A percentile compares a stretch with the other conserved stretches of the same genome.
These are phyloP conservation scores for Regulus satrapa DNA, from an alignment of 2,113 vertebrate genomes.

Conservation along the genomic window DNA sequence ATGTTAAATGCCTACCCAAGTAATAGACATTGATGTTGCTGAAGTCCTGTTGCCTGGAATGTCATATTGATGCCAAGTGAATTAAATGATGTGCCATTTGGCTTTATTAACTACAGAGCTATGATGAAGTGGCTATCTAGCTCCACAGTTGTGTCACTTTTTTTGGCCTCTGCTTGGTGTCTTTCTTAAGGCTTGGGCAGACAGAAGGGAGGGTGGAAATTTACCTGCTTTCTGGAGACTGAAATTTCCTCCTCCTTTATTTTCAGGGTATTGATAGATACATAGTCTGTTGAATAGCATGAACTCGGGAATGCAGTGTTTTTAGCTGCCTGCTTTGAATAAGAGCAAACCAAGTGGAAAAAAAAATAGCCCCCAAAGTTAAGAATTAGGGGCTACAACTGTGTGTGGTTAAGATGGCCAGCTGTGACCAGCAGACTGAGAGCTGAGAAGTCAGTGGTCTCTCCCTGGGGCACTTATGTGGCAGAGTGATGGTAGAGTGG, in stretches of 20 bases:
- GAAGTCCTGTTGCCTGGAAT: conserved; percentile 45
- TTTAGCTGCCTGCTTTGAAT: not conserved
- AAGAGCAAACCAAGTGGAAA: not conserved
- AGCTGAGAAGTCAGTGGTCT: not conserved
- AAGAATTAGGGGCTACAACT: not conserved
- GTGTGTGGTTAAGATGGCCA: not conserved
- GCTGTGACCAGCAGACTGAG: not conserved
- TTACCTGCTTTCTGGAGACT: not conserved
- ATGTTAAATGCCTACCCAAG: conserved; percentile 28
- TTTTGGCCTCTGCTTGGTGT: not conserved
- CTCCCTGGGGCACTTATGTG: not conserved
- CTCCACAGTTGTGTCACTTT: not conserved
- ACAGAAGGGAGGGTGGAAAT: not conserved
- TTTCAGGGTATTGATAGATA: not conserved
- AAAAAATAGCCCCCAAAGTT: not conserved
- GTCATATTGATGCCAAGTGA: conserved; percentile 42
- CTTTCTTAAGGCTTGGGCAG: not conserved
- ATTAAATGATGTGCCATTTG: conserved; percentile 44
- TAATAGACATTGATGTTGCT: conserved; percentile 34
- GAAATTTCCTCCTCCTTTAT: not conserved
- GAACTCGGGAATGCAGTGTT: not conserved
- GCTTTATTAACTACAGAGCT: not conserved
- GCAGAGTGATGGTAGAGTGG: not conserved
- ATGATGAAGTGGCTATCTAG: not conserved
- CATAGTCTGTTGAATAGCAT: not conserved